Evolutionary conservation across 2,888 invertebrate genomes (phyloP), one percentile per base, ranked within the genome.

Genomic region (Drosophila sordidapex): DNA sequence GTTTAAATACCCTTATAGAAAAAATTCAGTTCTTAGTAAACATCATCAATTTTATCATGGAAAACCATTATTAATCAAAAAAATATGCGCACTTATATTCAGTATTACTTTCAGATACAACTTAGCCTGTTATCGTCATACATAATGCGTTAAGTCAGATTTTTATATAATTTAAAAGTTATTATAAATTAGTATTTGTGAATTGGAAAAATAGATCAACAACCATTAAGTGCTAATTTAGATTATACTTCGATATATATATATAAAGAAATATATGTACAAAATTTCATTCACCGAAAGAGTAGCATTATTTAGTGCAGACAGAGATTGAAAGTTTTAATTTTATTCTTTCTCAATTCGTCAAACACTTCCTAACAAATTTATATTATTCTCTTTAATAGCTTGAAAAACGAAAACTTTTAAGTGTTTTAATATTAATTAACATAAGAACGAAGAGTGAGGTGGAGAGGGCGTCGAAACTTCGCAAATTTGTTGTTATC

Each of bases 341-440:
- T 25, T 15, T 15, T 15, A 2, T 25, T 18, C 13, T 25, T 58
- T 13, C 25, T 18, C 25, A 18, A 58, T 48, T 31, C 25, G 31
- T 7, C 18, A 18, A 25, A 18, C n/a, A 11, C 13, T 35, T 35
- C 27, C 6, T 8, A 11, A 15, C 2, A 27, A 18, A 35, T 25
- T 25, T n/a, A n/a, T n/a, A 51, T 15, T 11, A 33, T 31, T n/a
- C 25, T 40, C 4, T 13, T 33, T 8, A 35, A 10, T 49, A 36
- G 36, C n/a, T 10, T 35, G 1, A 35, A 31, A 29, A 36, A 58
- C 29, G 40, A 46, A 64, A 77, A 74, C 53, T 62, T 75, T 78
- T 70, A 75, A 81, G 71, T 86, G 76, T 69, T 85, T 88, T 76
- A 80, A 84, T 82, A 89, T 89, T 87, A 87, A 91, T 90, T 86